Conservation (phyloP, 2,888 invertebrate species). For the Ophion slaviceki region DNA sequence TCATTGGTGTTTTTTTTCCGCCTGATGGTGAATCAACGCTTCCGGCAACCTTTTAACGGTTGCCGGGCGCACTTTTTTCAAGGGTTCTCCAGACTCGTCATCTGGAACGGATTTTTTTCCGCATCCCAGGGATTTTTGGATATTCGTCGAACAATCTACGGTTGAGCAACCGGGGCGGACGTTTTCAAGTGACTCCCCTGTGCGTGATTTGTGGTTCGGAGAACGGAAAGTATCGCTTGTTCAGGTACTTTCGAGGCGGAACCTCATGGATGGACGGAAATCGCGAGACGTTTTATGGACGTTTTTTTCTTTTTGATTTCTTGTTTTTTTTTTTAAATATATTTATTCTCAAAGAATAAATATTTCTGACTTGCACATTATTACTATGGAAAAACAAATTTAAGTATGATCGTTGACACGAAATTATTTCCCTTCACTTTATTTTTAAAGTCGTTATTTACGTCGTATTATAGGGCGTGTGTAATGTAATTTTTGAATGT, state of each 20-base stretch:
- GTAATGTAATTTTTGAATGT: too few species aligned
- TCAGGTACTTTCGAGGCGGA: neutral
- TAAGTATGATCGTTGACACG: too few species aligned
- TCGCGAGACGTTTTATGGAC: too few species aligned
- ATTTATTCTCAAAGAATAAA: too few species aligned
- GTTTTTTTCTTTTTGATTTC: too few species aligned
- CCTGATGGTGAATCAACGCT: neutral
- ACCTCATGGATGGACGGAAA: neutral
- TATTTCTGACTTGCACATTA: too few species aligned
- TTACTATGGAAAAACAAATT: too few species aligned
- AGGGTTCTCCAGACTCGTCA: neutral
- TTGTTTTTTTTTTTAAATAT: too few species aligned
- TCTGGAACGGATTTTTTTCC: neutral
- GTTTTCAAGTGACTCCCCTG: neutral
- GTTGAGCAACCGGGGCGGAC: neutral
- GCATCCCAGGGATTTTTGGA: neutral
- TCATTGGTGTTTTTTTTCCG: neutral
- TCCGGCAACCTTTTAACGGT: neutral
- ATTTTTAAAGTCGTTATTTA: too few species aligned
- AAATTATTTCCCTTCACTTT: too few species aligned
- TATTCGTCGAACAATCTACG: neutral
- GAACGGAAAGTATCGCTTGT: neutral
- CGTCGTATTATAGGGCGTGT: too few species aligned
- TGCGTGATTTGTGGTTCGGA: neutral
- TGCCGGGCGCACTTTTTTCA: neutral